Percentiles rank a stretch among this genome's conserved stretches.
These are phyloP conservation scores for Anthophora plumipes DNA, from an alignment of 2,888 invertebrate genomes.

Conservation along the genomic window DNA sequence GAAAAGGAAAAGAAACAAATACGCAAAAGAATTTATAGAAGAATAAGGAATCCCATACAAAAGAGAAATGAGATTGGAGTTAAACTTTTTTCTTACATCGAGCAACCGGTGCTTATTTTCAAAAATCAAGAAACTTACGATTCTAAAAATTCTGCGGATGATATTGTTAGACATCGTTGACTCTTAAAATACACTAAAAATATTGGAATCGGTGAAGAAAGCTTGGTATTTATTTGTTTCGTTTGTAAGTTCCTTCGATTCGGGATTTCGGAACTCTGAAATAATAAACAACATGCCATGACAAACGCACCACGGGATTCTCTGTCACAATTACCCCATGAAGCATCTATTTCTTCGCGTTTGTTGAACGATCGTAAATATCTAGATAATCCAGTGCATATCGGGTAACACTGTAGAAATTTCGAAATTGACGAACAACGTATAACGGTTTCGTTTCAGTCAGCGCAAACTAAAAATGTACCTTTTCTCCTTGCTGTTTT, in stretches of 20 bases:
- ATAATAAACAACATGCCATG: slow-evolving; percentile 29
- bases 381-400: slow-evolving; percentile 21
- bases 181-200: neutral
- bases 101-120: neutral
- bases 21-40: neutral
- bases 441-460: neutral
- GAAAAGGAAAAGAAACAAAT: no score
- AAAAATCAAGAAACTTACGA: neutral
- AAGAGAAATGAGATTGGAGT: neutral
- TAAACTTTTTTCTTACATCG: neutral
- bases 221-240: neutral
- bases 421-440: slow-evolving; percentile 25
- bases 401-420: slow-evolving; percentile 23
- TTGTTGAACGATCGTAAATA: slow-evolving; percentile 26
- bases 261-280: slow-evolving; percentile 10
- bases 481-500: slow-evolving; percentile 40
- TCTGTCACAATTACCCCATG: slow-evolving; percentile 22
- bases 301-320: neutral
- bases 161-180: neutral
- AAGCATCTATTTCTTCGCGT: slow-evolving; percentile 29
- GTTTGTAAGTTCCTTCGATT: slow-evolving; percentile 7
- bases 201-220: neutral
- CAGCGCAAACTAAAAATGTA: slow-evolving; percentile 28
- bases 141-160: neutral
- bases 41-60: neutral